Evolutionary conservation across 2,888 invertebrate species (phyloP).

Genomic region (Cantharis lateralis): DNA sequence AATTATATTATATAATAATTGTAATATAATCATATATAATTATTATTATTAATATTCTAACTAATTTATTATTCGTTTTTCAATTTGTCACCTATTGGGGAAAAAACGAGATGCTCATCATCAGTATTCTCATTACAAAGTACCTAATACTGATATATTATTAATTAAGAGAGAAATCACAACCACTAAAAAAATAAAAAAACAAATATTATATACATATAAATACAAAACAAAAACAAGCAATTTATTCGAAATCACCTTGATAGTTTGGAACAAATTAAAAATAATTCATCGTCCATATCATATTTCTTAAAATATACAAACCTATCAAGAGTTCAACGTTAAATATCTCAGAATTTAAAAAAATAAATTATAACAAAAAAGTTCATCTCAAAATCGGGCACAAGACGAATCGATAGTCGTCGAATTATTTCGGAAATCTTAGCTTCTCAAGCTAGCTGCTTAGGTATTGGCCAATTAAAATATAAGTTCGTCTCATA

Average conservation of each 20-base stretch:
- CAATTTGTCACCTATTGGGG: not conserved
- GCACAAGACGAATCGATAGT: not conserved
- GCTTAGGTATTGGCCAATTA: conserved; percentile 30
- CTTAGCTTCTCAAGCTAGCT: not conserved
- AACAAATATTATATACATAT: not conserved
- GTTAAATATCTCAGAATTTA: not conserved
- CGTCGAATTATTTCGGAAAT: not conserved
- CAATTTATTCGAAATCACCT: not conserved
- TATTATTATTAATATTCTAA: not conserved
- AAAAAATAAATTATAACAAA: not conserved
- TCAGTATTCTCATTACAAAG: conserved; percentile 10
- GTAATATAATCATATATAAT: not conserved
- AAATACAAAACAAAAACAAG: not conserved
- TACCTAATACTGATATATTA: conserved; percentile 27
- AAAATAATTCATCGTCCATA: not conserved
- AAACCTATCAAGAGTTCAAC: not conserved
- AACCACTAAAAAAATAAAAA: conserved; percentile 18
- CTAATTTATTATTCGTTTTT: not conserved
- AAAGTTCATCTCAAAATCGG: not conserved
- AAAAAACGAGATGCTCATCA: conserved; percentile 1
- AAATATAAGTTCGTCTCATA: conserved; percentile 46
- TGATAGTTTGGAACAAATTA: not conserved
- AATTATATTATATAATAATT: not conserved
- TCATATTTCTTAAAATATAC: not conserved
- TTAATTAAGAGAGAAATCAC: conserved; percentile 27